Evolutionary conservation across 1,140 invertebrate genomes (phyloP).

Genomic region (Chymomyza costata): DNA sequence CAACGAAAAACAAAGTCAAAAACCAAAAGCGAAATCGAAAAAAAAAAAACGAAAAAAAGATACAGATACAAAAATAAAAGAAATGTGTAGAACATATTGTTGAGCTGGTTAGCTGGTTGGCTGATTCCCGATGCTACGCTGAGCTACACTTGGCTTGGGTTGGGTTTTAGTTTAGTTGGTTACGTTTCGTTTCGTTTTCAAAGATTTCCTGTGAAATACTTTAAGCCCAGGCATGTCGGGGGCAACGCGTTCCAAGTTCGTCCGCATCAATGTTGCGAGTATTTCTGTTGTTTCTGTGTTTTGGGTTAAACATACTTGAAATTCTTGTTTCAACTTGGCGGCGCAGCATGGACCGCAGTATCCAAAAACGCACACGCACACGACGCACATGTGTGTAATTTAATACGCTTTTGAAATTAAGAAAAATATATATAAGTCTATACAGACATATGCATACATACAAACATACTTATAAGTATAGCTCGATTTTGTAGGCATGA

Average conservation of each 20-base stretch:
- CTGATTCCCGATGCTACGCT: too few relatives aligned
- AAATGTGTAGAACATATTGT: conserved; percentile 74
- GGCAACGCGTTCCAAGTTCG: background rate
- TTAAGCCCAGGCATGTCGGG: conserved; percentile 49
- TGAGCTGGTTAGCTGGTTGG: conserved; percentile 24
- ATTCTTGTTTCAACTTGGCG: conserved; percentile 66
- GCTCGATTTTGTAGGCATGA: conserved; percentile 49
- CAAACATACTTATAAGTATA: conserved; percentile 11
- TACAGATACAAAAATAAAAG: conserved; percentile 17
- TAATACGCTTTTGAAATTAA: conserved; percentile 73
- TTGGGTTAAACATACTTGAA: conserved; percentile 73
- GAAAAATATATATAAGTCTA: conserved; percentile 38
- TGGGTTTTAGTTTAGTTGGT: conserved; percentile 6
- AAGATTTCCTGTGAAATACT: conserved; percentile 74
- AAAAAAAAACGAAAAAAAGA: background rate
- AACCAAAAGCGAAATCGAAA: conserved; percentile 1
- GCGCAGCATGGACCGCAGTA: background rate
- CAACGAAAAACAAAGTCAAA: background rate
- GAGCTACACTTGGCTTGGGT: background rate
- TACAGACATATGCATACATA: conserved; percentile 15
- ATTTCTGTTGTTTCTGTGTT: conserved; percentile 30
- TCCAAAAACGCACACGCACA: background rate
- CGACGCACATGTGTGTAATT: conserved; percentile 48
- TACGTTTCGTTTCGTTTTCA: conserved; percentile 44
- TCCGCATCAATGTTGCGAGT: background rate